Conservation (phyloP, 2,888 invertebrate species). For the Hypsopygia costalis region DNA sequence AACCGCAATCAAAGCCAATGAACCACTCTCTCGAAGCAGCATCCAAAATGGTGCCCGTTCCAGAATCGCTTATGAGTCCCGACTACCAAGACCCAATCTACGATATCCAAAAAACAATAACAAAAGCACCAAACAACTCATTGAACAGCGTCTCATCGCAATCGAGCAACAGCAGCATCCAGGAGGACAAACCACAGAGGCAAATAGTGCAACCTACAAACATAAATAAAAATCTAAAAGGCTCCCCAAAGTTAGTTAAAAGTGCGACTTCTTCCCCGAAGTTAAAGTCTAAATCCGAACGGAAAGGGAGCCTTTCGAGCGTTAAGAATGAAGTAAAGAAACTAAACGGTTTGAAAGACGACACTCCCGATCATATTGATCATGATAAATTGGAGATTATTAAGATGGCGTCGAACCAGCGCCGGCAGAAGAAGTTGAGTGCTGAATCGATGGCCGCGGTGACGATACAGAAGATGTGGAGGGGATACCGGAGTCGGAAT, state of each 20-base stretch:
- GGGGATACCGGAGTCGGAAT: conserved; percentile 90
- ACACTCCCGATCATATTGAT: conserved; percentile 42
- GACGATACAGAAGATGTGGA: conserved; percentile 92
- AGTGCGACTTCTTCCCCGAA: conserved; percentile 73
- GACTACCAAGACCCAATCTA: conserved; percentile 83
- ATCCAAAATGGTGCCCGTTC: conserved; percentile 93
- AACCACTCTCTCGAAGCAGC: conserved; percentile 87
- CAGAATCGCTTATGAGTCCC: conserved; percentile 92
- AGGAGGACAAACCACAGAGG: conserved; percentile 48
- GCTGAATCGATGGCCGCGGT: conserved; percentile 82
- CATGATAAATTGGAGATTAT: conserved; percentile 54
- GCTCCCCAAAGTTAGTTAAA: conserved; percentile 67
- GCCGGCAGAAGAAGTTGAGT: conserved; percentile 62
- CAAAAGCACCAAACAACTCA: conserved; percentile 39
- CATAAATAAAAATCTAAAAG: conserved; percentile 46
- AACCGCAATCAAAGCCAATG: conserved; percentile 33
- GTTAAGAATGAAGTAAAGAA: conserved; percentile 42
- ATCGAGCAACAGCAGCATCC: conserved; percentile 58
- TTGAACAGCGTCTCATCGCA: conserved; percentile 47
- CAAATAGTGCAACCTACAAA: conserved; percentile 27
- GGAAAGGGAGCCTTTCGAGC: conserved; percentile 55
- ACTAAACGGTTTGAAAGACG: conserved; percentile 46
- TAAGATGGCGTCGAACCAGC: conserved; percentile 62
- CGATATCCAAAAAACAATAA: conserved; percentile 61
- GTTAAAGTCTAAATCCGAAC: conserved; percentile 59